phyloP scores from a whole-genome alignment of 2,113 vertebrate genomes.

The Gavia stellata region DNA sequence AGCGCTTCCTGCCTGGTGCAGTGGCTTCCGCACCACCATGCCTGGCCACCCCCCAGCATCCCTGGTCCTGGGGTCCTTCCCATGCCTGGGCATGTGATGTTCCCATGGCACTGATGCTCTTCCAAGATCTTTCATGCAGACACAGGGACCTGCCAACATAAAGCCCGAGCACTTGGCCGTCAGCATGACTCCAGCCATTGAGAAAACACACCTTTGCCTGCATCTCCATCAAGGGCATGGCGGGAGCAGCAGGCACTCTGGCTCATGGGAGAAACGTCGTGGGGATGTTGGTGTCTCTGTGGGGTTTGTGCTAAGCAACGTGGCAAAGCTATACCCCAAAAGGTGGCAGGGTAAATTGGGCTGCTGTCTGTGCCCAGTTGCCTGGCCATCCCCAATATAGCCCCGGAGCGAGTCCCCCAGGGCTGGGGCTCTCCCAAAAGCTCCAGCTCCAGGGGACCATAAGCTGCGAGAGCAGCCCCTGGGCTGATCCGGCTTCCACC shows the following conservation, averaged over 20 bases:
- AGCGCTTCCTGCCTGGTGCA: neutral
- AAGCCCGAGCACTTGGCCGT: neutral
- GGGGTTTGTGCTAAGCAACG: neutral
- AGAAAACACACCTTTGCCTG: neutral
- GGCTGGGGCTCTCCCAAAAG: neutral
- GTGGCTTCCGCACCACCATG: neutral
- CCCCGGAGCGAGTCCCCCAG: too few species aligned
- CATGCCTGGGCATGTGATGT: rapidly evolving
- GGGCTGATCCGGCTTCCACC: rapidly evolving
- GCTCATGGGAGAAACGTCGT: rapidly evolving
- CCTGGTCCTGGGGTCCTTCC: neutral
- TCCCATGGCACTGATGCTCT: neutral
- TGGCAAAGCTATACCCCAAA: neutral
- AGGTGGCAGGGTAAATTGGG: rapidly evolving
- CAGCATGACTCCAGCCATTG: rapidly evolving
- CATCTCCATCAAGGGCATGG: rapidly evolving
- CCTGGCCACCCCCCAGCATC: neutral
- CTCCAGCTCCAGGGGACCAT: neutral
- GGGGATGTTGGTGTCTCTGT: neutral
- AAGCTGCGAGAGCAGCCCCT: neutral
- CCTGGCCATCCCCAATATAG: neutral
- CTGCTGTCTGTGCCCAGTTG: neutral
- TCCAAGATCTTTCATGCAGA: rapidly evolving
- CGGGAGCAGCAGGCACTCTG: rapidly evolving
- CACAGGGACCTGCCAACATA: too few species aligned